Base-by-base conservation (phyloP, 2,113 vertebrate genomes). In the Suricata suricatta region DNA sequence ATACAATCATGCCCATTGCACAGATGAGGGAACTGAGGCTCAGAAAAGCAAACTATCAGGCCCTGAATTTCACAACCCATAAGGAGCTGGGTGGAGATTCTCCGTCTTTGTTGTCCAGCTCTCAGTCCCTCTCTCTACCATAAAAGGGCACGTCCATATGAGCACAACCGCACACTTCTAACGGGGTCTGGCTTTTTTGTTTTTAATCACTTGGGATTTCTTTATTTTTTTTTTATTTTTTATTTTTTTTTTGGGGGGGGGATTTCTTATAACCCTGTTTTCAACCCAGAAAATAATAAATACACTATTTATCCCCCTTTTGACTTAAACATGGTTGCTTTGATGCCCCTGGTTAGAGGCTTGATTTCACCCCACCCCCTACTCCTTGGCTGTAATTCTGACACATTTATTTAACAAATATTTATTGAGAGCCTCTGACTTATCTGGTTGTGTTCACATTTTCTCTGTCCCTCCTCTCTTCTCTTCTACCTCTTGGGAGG, bases 401-500 rank as follows among this genome's bases (percentile, higher is more conserved):
- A 87, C 74, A 93, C 16, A 60, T 47, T 63, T 87, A 71, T 44
- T 94, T 69, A 82, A 54, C 41, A 96, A 50, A 54, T 66, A 41
- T 76, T 95, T 69, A 57, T 47, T 57, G 52, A 68, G 50, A 82
- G 25, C 25, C 31, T 96, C 60, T 71, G 25, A 5, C 57, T 38
- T 52, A 27, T 23, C 33, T 84, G 50, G 27, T 10, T 74, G 21
- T 44, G 41, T 66, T 76, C 83, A 47, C 0, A 4, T 21, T 4
- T 41, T n/a, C 68, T 68, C 35, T 77, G 11, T 9, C 19, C 41
- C 29, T 71, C 27, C 69, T 57, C 19, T 50, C 27, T 14, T 33
- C 21, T 87, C 83, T 66, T 33, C 76, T 60, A 31, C 11, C 27
- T 66, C 60, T 68, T 50, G 68, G 74, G 52, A 69, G 66, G 38